Base-by-base conservation (phyloP, 2,113 vertebrate species). In the Tyto alba region DNA sequence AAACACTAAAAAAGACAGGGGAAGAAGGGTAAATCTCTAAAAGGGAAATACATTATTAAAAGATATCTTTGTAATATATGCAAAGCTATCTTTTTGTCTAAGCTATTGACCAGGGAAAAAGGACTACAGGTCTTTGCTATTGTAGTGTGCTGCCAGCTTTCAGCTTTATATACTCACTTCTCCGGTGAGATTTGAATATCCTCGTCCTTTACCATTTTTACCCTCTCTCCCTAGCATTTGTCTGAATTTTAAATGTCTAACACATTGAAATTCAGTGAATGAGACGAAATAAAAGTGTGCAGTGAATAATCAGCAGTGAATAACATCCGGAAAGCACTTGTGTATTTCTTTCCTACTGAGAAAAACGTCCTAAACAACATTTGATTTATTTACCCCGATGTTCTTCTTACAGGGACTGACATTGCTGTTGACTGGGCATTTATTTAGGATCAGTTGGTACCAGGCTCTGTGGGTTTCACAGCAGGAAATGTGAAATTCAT, bases 401-500 rank as follows among this genome's bases (percentile, higher is more conserved):
- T 92, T 95, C 90, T 94, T 66, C 93, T 96, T 93, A 95, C 91
- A 91, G 85, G 79, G 66, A 88, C 96, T 96, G 95, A 93, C 96
- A 94, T 32, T 95, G 94, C 90, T 94, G 91, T 97, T 96, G 94
- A 96, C 96, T 97, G 94, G 95, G 89, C 94, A 97, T 93, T 96
- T 97, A 97, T 97, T 97, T 96, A 94, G 91, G 93, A 97, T 93
- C 88, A 63, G n/a, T 1, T 86, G 77, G 92, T 93, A 96, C 86
- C 81, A 91, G 90, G 85, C 88, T 96, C 96, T 88, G 84, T 76
- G 79, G 90, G 91, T 92, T 95, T 95, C 47, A 3, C 74, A 93
- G 96, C 88, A 94, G 91, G 91, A 93, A 95, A 97, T 92, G 88
- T 95, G 95, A 96, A 97, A 97, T 97, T 95, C 95, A 97, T 97